Evolutionary conservation across 2,113 vertebrate species (phyloP).

Genomic region (Probosciger aterrimus): DNA sequence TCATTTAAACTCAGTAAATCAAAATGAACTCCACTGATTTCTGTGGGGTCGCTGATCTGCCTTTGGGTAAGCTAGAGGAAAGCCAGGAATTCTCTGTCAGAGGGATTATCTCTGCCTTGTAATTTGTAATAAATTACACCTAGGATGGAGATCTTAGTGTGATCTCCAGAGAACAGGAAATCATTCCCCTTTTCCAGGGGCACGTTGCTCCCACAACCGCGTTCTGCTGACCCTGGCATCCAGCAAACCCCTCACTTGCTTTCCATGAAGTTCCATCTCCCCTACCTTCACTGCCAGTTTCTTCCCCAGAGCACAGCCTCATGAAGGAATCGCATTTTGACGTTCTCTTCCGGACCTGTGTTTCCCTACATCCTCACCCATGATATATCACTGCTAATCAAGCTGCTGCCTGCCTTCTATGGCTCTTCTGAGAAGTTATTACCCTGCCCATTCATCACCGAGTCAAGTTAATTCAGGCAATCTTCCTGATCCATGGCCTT

Average conservation of each 20-base stretch:
- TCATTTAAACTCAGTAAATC: neutral
- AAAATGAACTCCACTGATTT: neutral
- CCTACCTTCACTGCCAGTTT: neutral
- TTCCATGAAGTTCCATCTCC: neutral
- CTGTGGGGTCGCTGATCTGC: neutral
- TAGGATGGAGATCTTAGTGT: neutral
- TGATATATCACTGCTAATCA: constrained; percentile 52
- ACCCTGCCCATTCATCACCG: constrained; percentile 45
- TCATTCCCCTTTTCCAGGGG: neutral
- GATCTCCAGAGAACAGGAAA: neutral
- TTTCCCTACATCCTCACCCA: neutral
- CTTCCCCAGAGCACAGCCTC: neutral
- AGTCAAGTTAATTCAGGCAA: constrained; percentile 28
- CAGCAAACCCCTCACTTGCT: fast-evolving
- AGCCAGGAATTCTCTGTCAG: neutral
- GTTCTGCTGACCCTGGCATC: neutral
- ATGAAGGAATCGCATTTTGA: neutral
- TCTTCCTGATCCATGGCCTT: constrained; percentile 46
- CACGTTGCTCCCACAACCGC: fast-evolving
- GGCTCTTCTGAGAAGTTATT: constrained; percentile 48
- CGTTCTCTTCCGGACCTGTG: neutral
- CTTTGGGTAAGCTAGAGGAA: neutral
- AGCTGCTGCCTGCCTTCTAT: constrained; percentile 34
- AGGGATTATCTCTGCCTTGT: neutral
- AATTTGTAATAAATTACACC: neutral